phyloP scores from a whole-genome alignment of 2,888 invertebrate species.

The Priocnemis perturbator region DNA sequence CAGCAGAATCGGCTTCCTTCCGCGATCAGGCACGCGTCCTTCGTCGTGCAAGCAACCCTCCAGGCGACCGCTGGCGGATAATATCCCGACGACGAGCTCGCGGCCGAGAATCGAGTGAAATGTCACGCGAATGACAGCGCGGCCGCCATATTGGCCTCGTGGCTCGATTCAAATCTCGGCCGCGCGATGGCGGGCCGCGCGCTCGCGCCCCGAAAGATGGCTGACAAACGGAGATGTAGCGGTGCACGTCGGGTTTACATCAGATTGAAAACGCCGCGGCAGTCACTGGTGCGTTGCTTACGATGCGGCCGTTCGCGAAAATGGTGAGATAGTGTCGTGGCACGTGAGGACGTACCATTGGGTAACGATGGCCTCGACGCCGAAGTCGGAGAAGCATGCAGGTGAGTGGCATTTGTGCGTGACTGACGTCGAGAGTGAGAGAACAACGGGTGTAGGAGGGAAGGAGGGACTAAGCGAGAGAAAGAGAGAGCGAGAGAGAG shows the following conservation, averaged over 20 bases:
- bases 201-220: slow-evolving; percentile 69
- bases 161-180: slow-evolving; percentile 30
- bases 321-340: slow-evolving; percentile 68
- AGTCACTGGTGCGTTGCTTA: slow-evolving; percentile 63
- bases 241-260: slow-evolving; percentile 72
- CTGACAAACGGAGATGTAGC: slow-evolving; percentile 74
- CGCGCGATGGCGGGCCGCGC: slow-evolving; percentile 59
- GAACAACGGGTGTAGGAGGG: slow-evolving; percentile 24
- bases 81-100: neutral
- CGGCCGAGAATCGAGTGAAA: slow-evolving; percentile 24
- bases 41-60: neutral
- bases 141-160: slow-evolving; percentile 43
- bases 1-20: neutral
- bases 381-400: slow-evolving; percentile 72
- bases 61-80: neutral
- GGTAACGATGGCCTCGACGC: slow-evolving; percentile 70
- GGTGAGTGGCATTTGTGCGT: slow-evolving; percentile 62
- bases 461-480: neutral
- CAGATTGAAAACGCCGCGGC: slow-evolving; percentile 69
- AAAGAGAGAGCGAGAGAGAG: slow-evolving; percentile 22
- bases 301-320: slow-evolving; percentile 64
- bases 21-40: neutral
- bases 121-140: slow-evolving; percentile 57
- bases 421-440: slow-evolving; percentile 38
- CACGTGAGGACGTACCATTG: slow-evolving; percentile 50